Evolutionary conservation across 2,888 invertebrate species (phyloP).

Genomic region (Ophioninae sp.): DNA sequence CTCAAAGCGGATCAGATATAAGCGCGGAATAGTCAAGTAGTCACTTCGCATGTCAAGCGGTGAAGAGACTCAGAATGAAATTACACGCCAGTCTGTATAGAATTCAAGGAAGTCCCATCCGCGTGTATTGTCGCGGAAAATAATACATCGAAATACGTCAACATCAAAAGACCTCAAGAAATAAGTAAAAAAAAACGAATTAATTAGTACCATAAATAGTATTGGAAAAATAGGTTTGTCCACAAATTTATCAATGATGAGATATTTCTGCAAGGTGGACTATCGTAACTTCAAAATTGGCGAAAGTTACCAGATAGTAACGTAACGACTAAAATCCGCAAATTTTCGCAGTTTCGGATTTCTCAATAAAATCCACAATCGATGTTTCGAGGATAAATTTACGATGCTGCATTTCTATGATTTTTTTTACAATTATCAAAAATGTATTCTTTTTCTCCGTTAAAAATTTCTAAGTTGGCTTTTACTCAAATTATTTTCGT

Average conservation of each 20-base stretch:
- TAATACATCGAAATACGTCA: background rate
- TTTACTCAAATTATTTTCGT: background rate
- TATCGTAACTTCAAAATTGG: background rate
- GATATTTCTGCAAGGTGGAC: background rate
- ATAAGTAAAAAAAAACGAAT: background rate
- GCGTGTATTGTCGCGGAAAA: background rate
- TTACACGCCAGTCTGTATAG: background rate
- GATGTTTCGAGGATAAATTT: background rate
- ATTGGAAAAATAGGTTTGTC: background rate
- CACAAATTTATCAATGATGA: background rate
- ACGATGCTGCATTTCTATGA: background rate
- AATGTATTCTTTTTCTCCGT: background rate
- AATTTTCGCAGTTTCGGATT: background rate
- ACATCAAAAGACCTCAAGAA: background rate
- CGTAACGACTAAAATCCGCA: background rate
- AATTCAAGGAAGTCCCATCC: background rate
- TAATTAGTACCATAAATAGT: background rate
- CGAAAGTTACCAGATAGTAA: background rate
- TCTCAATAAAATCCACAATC: background rate
- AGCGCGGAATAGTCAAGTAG: background rate
- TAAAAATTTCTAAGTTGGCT: background rate
- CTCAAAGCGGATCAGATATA: conserved; percentile 1
- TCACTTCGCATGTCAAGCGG: background rate
- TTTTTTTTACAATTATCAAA: background rate
- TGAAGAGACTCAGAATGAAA: background rate